phyloP scores from a whole-genome alignment of 2,888 invertebrate species.

The Pimpla rufipes region DNA sequence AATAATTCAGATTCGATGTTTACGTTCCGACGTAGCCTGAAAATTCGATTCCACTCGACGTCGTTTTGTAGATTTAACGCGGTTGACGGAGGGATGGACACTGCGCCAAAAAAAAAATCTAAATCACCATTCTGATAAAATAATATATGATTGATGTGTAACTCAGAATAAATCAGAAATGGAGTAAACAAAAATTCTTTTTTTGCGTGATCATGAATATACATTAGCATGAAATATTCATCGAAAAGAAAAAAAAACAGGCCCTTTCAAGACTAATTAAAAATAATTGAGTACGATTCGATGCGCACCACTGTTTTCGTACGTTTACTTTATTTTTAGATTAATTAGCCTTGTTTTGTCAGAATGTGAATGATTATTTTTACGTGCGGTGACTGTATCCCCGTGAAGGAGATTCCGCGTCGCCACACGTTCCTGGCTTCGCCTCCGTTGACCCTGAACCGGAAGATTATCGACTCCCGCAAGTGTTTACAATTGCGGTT shows the following conservation, averaged over 20 bases:
- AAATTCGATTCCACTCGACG: neutral
- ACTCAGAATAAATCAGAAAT: too few species aligned
- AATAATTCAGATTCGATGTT: constrained; percentile 1
- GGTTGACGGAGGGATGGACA: neutral
- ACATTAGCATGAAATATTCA: too few species aligned
- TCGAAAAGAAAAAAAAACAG: too few species aligned
- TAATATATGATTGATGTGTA: too few species aligned
- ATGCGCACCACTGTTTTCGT: neutral
- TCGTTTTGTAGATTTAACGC: neutral
- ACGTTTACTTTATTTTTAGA: neutral
- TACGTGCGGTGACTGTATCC: neutral
- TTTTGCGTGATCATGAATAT: too few species aligned
- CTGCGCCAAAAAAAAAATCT: neutral
- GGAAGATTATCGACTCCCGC: constrained; percentile 59
- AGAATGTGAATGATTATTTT: neutral
- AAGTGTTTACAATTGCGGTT: constrained; percentile 54
- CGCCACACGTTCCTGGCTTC: constrained; percentile 8
- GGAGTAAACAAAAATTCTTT: too few species aligned
- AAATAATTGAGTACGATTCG: neutral
- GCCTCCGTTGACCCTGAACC: constrained; percentile 49
- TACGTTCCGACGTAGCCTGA: neutral
- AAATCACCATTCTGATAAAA: neutral
- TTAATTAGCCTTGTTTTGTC: neutral
- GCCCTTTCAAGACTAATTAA: neutral
- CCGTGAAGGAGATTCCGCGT: constrained; percentile 12